phyloP scores from a whole-genome alignment of 1,140 invertebrate genomes.

The Zaprionus ghesquierei region DNA sequence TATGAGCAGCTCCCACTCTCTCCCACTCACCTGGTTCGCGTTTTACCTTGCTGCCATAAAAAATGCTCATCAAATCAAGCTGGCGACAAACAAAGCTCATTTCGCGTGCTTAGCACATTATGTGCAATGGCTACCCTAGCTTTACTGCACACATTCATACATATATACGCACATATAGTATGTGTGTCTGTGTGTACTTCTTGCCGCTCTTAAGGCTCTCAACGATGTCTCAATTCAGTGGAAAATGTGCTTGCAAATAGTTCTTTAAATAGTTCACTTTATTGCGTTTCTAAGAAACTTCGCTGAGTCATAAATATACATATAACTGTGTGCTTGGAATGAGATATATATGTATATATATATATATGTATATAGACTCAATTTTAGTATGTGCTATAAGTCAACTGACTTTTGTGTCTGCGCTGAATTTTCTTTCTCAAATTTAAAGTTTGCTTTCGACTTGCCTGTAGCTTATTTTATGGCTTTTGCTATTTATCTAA shows the following conservation, averaged over 20 bases:
- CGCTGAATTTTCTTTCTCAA: no score
- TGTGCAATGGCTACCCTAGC: not conserved
- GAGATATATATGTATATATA: not conserved
- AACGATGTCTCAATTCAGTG: not conserved
- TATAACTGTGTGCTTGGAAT: not conserved
- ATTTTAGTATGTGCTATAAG: no score
- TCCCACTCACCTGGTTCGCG: not conserved
- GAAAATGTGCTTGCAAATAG: not conserved
- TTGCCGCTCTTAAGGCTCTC: not conserved
- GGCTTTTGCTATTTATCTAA: no score
- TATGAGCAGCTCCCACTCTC: not conserved
- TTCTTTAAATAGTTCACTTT: not conserved
- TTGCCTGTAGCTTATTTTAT: no score
- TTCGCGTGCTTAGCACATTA: not conserved
- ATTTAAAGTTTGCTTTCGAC: no score
- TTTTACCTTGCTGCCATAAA: slow-evolving; percentile 8
- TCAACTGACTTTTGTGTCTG: no score
- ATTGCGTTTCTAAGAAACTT: not conserved
- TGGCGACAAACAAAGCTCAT: not conserved
- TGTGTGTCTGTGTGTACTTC: not conserved
- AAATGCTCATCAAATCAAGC: not conserved
- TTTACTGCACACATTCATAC: not conserved
- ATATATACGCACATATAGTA: not conserved
- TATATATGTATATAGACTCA: no score
- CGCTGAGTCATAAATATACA: not conserved